A percentile compares a stretch with the other conserved stretches of the same genome.
Conservation (phyloP, 2,888 invertebrate genomes). For the Polyommatus iphigenia region DNA sequence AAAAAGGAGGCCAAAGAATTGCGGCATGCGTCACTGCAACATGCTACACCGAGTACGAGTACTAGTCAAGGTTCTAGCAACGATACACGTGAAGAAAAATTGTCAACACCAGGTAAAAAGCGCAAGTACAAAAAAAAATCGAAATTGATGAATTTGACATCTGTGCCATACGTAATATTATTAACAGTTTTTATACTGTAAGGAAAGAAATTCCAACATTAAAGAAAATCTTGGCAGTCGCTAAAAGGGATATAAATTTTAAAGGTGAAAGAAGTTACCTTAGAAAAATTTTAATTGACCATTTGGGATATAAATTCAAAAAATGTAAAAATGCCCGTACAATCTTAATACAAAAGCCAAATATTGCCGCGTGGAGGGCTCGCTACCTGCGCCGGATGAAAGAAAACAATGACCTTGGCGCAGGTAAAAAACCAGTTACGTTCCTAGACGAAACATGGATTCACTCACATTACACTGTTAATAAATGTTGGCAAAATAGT, state of each 20-base stretch:
- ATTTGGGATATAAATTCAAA: too few species aligned
- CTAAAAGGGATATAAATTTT: too few species aligned
- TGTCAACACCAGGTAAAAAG: slow-evolving; percentile 14
- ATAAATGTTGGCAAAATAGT: slow-evolving; percentile 39
- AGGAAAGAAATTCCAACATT: too few species aligned
- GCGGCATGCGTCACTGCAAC: not conserved
- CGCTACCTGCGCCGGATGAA: slow-evolving; percentile 42
- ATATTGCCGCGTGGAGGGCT: slow-evolving; percentile 45
- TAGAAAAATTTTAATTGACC: not conserved
- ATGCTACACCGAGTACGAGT: slow-evolving; percentile 20
- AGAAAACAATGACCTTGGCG: slow-evolving; percentile 43
- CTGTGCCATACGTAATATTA: too few species aligned
- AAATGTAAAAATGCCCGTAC: too few species aligned
- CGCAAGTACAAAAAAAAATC: slow-evolving; percentile 22
- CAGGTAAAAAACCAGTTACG: slow-evolving; percentile 41
- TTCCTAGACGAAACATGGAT: slow-evolving; percentile 43
- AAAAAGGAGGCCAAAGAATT: slow-evolving; percentile 39
- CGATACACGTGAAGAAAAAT: not conserved
- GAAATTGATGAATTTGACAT: slow-evolving; percentile 1
- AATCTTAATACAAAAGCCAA: slow-evolving; percentile 34
- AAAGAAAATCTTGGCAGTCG: too few species aligned
- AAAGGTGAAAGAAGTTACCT: too few species aligned
- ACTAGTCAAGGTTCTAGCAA: slow-evolving; percentile 5
- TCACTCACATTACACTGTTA: slow-evolving; percentile 34
- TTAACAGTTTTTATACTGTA: too few species aligned